Conservation (phyloP, 2,888 invertebrate species). For the Axea sp. region DNA sequence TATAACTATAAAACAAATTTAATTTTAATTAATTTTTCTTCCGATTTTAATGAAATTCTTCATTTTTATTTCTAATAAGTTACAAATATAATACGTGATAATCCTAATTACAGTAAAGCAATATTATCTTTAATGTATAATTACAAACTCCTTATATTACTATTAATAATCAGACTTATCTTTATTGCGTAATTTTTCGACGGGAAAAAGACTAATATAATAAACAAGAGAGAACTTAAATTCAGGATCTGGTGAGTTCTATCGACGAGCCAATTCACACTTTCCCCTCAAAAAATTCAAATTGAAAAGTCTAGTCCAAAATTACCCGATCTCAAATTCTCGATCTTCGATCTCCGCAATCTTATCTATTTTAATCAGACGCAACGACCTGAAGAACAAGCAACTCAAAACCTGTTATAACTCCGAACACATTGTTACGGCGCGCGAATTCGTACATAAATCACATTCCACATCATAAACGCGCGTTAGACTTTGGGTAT, state of each 20-base stretch:
- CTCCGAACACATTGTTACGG: slow-evolving; percentile 42
- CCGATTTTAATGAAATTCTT: no score
- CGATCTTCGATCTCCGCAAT: slow-evolving; percentile 18
- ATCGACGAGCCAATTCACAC: slow-evolving; percentile 32
- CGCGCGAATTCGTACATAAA: slow-evolving; percentile 58
- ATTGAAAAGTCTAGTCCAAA: slow-evolving; percentile 32
- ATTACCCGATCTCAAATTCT: slow-evolving; percentile 30
- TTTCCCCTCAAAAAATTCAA: slow-evolving; percentile 19
- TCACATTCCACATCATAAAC: slow-evolving; percentile 46
- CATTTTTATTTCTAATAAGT: no score
- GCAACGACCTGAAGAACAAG: slow-evolving; percentile 37
- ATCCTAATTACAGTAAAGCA: no score
- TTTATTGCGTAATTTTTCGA: no score
- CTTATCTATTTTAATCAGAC: slow-evolving; percentile 54
- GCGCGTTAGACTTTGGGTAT: slow-evolving; percentile 48
- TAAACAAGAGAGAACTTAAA: no score
- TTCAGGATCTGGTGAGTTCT: background rate
- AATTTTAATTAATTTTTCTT: no score
- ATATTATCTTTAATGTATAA: no score
- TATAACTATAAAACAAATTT: no score
- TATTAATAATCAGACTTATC: no score
- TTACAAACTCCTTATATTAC: no score
- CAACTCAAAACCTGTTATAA: slow-evolving; percentile 50
- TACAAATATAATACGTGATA: no score
- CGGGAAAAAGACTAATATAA: no score